These are phyloP conservation scores for Agelaius phoeniceus DNA, from an alignment of 2,113 vertebrate genomes.

Conservation along the genomic window DNA sequence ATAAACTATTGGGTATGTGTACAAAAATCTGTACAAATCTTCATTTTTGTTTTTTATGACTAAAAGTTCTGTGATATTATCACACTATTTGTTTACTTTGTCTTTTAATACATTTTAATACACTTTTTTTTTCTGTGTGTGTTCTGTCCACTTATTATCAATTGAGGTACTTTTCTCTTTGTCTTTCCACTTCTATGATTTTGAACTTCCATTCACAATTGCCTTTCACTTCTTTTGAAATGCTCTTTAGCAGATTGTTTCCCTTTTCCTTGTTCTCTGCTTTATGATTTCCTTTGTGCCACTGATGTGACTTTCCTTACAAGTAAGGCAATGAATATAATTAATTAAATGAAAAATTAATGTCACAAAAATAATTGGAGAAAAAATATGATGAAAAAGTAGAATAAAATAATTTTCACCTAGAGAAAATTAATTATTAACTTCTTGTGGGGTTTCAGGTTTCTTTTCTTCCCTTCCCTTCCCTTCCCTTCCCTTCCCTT, in stretches of 20 bases:
- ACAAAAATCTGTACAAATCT: neutral
- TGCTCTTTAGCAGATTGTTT: neutral
- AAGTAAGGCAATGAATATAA: neutral
- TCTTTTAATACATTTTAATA: neutral
- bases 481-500: too few species aligned
- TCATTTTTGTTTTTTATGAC: neutral
- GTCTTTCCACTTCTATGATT: neutral
- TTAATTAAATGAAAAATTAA: neutral
- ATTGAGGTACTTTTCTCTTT: neutral
- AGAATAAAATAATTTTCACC: neutral
- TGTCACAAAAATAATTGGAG: neutral
- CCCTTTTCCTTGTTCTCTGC: neutral
- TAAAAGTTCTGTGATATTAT: neutral
- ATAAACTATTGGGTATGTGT: neutral
- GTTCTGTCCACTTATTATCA: neutral
- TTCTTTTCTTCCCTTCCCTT: neutral
- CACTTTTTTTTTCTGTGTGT: neutral
- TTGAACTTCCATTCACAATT: neutral
- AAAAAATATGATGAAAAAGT: neutral
- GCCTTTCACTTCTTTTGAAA: neutral
- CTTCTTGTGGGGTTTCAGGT: neutral
- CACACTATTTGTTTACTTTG: neutral
- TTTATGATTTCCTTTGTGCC: neutral
- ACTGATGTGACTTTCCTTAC: neutral
- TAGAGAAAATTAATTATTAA: neutral